Base-by-base conservation (phyloP, 2,113 vertebrate genomes). In the Electrona antarctica region DNA sequence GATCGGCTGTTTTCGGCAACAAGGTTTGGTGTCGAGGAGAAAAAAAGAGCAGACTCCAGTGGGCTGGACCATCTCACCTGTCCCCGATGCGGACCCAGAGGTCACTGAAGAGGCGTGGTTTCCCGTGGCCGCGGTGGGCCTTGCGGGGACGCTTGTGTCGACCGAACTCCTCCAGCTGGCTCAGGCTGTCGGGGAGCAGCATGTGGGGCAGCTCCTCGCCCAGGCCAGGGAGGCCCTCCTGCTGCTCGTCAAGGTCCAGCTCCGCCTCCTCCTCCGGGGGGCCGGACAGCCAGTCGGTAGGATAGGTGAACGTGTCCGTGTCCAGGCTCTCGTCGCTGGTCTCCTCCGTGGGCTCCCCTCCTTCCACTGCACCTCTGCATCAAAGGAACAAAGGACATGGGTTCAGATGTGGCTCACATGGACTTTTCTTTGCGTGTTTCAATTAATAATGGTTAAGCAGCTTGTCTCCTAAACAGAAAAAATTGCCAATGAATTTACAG, bases 41-140 rank as follows among this genome's bases (percentile, higher is more conserved):
- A 41, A 41, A 2, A 41, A 41, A 41, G 33, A 41, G 33, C 33
- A 41, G 33, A 41, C 33, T 41, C 21, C 21, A 21, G 21, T 21
- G 33, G 33, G 33, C 5, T 6, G 33, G 33, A 41, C 3, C 3
- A 50, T 88, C 95, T 95, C 83, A 99, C 98, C 98, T 93, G 78
- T 96, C 95, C 78, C 95, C 96, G 21, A 99, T 95, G 81, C 98
- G 97, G 74, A 99, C 98, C 98, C 98, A 99, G 71, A 99, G 94
- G 90, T 99, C 98, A 9, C 95, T 99, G 91, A 99, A 99, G 75
- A 98, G 95, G 54, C 97, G 91, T 0, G 95, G 94, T 60, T 95
- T 92, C 10, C 89, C 84, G 28, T 96, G 95, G 29, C 92, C 89
- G 0, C 94, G 95, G 74, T 95, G 95, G 67, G 91, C 91, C 77